Conservation (phyloP, 2,888 invertebrate species). For the Xanthostigma xanthostigma region DNA sequence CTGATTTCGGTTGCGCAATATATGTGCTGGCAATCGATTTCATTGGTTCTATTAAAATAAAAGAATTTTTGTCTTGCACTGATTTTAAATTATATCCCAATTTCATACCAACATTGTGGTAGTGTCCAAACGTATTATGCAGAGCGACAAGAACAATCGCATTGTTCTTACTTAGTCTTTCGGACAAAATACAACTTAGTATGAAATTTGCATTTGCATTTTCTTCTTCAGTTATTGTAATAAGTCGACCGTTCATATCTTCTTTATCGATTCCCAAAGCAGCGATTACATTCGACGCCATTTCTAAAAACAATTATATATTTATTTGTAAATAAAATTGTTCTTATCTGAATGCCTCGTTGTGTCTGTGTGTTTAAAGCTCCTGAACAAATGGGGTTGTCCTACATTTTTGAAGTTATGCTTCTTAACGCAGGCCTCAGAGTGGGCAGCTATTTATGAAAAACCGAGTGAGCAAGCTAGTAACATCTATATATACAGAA, state of each 20-base stretch:
- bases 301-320: constrained; percentile 22
- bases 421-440: too few species aligned
- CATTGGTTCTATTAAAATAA: constrained; percentile 37
- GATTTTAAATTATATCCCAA: constrained; percentile 53
- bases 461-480: too few species aligned
- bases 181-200: constrained; percentile 46
- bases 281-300: constrained; percentile 46
- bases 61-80: constrained; percentile 30
- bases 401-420: too few species aligned
- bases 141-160: constrained; percentile 47
- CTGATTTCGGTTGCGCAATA: not conserved
- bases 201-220: constrained; percentile 59
- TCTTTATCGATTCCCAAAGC: constrained; percentile 48
- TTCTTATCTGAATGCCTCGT: too few species aligned
- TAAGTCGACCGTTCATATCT: constrained; percentile 35
- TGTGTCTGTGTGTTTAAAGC: too few species aligned
- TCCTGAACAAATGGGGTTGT: too few species aligned
- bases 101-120: constrained; percentile 57
- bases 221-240: constrained; percentile 53
- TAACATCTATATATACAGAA: too few species aligned
- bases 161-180: constrained; percentile 42
- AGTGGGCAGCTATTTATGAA: too few species aligned
- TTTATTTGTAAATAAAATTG: too few species aligned
- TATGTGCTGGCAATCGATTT: constrained; percentile 28
- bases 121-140: constrained; percentile 58